These are phyloP conservation scores for Venusia cambrica DNA, from an alignment of 2,888 invertebrate species.

Conservation along the genomic window DNA sequence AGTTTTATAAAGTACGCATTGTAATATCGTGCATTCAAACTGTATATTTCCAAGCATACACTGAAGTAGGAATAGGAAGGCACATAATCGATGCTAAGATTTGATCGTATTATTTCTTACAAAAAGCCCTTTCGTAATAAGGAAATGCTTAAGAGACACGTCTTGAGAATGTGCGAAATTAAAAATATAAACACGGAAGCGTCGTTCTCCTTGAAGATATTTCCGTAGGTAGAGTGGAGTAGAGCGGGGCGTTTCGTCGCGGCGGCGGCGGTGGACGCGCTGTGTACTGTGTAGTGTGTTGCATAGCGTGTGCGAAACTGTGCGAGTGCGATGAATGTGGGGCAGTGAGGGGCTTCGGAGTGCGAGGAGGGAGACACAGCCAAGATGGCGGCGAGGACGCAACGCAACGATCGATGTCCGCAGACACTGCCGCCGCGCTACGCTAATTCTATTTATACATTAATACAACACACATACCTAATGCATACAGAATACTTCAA, in stretches of 20 bases:
- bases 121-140: constrained; percentile 6
- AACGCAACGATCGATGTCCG: constrained; percentile 79
- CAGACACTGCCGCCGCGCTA: constrained; percentile 73
- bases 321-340: constrained; percentile 76
- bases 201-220: constrained; percentile 44
- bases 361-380: constrained; percentile 72
- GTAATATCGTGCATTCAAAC: no score
- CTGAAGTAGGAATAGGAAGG: no score
- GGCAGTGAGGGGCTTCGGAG: constrained; percentile 71
- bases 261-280: constrained; percentile 26
- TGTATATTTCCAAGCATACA: no score
- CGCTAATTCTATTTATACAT: constrained; percentile 76
- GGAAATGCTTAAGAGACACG: constrained; percentile 7
- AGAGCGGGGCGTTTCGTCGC: no score
- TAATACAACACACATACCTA: constrained; percentile 41
- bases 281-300: no score
- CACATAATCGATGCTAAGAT: no score
- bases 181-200: constrained; percentile 33
- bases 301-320: constrained; percentile 64
- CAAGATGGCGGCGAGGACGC: constrained; percentile 80
- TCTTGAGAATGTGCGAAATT: constrained; percentile 16
- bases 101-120: no score
- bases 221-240: constrained; percentile 36
- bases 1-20: no score
- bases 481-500: constrained; percentile 68